Base-by-base conservation (phyloP, 2,888 invertebrate species). In the Mimumesa dahlbomi region DNA sequence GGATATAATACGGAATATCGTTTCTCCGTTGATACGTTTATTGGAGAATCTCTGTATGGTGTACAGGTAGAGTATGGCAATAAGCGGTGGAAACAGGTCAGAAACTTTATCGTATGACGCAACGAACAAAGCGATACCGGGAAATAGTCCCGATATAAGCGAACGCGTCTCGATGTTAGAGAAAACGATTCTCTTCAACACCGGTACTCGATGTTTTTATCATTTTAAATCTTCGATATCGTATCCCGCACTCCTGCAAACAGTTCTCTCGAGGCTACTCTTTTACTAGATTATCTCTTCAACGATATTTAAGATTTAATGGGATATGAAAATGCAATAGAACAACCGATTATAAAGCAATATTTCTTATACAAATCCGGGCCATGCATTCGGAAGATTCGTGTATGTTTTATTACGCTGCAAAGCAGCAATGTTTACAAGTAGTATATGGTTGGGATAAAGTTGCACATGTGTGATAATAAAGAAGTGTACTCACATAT, bases 401-500 rank as follows among this genome's bases (percentile, higher is more conserved):
- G n/a, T n/a, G n/a, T n/a, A n/a, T n/a, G n/a, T n/a, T n/a, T n/a
- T n/a, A n/a, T 2, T 29, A 2, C 29, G 1, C 2, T 4, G 9
- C 13, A 4, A 4, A n/a, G 13, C 36, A 36, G 40, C 40, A 18
- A 2, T 4, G 16, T 2, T 40, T 2, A 4, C 18, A 11, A 16
- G 16, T 14, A 2, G 14, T 3, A 14, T 2, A 16, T 16, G 18
- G 7, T 4, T 14, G 16, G 14, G 2, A 2, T 18, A 14, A 18
- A 40, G 5, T 1, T 19, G n/a, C 21, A 43, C 11, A 6, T 5
- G 2, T 5, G 14, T 0, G 9, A 11, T 5, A 48, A 21, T n/a
- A n/a, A 42, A 19, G 25, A 31, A n/a, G 13, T 38, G 9, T 56
- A 69, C 69, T 69, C 25, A 69, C 69, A 69, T 69, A 5, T 59